phyloP scores from a whole-genome alignment of 2,113 vertebrate genomes.

The Perca schrenkii region DNA sequence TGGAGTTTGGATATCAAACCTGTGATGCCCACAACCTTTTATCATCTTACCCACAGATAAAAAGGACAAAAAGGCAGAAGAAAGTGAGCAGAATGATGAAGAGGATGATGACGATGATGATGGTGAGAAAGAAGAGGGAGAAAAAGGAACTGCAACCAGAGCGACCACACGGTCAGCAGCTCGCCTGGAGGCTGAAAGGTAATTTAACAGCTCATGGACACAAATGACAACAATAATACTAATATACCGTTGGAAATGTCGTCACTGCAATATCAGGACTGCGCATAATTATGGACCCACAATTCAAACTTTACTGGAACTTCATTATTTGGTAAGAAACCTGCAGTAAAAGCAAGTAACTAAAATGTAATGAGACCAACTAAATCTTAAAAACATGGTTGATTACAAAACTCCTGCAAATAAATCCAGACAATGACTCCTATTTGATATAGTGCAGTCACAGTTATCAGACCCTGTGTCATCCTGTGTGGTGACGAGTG shows the following conservation, averaged over 20 bases:
- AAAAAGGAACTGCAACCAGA: slow-evolving; percentile 72
- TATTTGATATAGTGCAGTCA: not conserved
- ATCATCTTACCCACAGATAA: slow-evolving; percentile 79
- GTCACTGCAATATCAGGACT: not conserved
- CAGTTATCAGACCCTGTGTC: not conserved
- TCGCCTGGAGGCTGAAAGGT: slow-evolving; percentile 94
- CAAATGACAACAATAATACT: not conserved
- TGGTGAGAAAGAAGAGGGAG: slow-evolving; percentile 78
- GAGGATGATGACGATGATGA: slow-evolving; percentile 70
- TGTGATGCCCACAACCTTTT: slow-evolving; percentile 13
- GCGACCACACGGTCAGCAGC: slow-evolving; percentile 90
- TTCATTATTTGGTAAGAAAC: not conserved
- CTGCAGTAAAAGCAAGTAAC: not conserved
- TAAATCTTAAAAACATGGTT: not conserved
- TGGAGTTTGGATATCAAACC: not conserved
- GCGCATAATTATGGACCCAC: not conserved
- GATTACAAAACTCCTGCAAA: not conserved
- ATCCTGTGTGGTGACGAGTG: slow-evolving; percentile 20
- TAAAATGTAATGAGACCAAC: not conserved
- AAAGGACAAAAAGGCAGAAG: slow-evolving; percentile 86
- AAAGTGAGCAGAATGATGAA: slow-evolving; percentile 83
- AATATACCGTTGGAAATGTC: not conserved
- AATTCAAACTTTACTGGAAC: not conserved
- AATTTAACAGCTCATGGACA: not conserved
- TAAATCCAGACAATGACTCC: not conserved